These are phyloP conservation scores for Eucriotettix oculatus DNA, from an alignment of 2,888 invertebrate species.

Conservation along the genomic window DNA sequence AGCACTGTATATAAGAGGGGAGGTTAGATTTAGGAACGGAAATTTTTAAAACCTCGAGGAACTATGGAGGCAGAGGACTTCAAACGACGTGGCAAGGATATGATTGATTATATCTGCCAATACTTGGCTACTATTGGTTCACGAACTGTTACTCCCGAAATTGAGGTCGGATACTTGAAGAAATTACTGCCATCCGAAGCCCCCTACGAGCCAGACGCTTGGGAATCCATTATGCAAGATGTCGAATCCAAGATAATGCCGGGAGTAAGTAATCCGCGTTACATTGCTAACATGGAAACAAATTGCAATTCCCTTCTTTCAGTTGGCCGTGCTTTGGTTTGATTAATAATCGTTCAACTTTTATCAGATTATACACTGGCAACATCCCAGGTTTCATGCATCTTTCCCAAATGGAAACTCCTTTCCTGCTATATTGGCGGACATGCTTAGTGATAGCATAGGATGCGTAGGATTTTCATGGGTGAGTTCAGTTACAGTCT, in stretches of 20 bases:
- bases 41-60: too few relatives aligned
- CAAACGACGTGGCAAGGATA: conserved; percentile 26
- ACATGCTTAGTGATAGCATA: conserved; percentile 37
- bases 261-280: conserved; percentile 19
- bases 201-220: conserved; percentile 27
- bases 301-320: too few relatives aligned
- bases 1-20: too few relatives aligned
- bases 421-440: conserved; percentile 42
- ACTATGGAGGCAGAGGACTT: conserved; percentile 19
- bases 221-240: conserved; percentile 30
- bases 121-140: conserved; percentile 28
- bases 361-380: conserved; percentile 40
- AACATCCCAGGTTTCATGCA: conserved; percentile 44
- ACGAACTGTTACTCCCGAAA: conserved; percentile 27
- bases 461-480: not conserved
- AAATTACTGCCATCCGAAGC: conserved; percentile 26
- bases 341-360: too few relatives aligned
- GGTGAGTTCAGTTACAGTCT: not conserved
- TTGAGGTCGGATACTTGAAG: conserved; percentile 31
- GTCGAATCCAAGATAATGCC: conserved; percentile 27
- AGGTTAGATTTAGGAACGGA: too few relatives aligned
- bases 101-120: conserved; percentile 33
- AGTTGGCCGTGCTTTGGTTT: too few relatives aligned
- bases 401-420: conserved; percentile 47
- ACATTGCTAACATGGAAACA: not conserved